phyloP scores from a whole-genome alignment of 2,797 vertebrate genomes.

The Argya squamiceps region DNA sequence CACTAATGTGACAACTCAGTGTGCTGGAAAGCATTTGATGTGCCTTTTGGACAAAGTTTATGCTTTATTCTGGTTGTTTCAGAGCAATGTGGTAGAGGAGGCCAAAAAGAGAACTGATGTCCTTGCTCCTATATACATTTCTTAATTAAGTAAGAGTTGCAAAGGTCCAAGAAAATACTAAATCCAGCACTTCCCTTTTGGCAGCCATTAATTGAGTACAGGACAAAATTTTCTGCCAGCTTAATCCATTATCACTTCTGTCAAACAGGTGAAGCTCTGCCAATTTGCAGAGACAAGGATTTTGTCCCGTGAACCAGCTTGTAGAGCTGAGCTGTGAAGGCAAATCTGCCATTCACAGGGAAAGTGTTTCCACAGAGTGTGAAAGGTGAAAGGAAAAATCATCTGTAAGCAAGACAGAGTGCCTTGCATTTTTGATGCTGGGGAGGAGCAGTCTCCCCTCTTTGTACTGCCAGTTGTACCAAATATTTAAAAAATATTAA shows the following conservation, averaged over 20 bases:
- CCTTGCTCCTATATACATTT: conserved; percentile 3
- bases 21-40: neutral
- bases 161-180: neutral
- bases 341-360: neutral
- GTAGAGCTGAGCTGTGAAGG: neutral
- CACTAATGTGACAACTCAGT: neutral
- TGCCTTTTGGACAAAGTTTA: neutral
- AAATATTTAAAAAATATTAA: neutral
- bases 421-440: neutral
- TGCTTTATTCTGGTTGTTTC: neutral
- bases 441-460: neutral
- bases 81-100: neutral
- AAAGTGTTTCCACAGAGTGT: neutral
- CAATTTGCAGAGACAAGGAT: neutral
- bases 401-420: neutral
- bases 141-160: conserved; percentile 23
- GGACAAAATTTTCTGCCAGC: neutral
- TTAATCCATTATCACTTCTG: neutral
- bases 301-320: neutral
- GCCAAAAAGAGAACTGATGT: neutral
- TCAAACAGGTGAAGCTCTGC: neutral
- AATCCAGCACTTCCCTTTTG: neutral
- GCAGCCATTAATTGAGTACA: neutral
- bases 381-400: neutral
- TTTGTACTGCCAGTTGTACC: neutral